Conservation (phyloP, 1,140 invertebrate genomes). For the Mercenaria mercenaria region DNA sequence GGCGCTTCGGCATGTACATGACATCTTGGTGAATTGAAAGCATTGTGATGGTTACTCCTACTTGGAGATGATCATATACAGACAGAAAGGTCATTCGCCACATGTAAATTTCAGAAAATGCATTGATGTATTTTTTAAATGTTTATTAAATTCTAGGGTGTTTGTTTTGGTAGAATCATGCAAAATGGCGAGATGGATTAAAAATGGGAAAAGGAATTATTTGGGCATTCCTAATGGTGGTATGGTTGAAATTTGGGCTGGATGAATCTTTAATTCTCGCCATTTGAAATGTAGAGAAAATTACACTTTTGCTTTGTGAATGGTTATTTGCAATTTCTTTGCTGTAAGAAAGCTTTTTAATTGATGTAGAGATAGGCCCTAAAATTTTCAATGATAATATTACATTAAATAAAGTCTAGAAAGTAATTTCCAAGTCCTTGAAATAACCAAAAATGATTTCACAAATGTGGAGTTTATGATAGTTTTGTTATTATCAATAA, state of each 20-base stretch:
- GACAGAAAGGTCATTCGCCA: not conserved
- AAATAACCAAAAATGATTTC: too few species aligned
- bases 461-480: too few species aligned
- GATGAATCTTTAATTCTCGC: slow-evolving; percentile 9
- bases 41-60: not conserved
- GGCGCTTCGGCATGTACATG: slow-evolving; percentile 22
- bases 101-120: too few species aligned
- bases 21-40: slow-evolving; percentile 8
- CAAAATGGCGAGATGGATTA: slow-evolving; percentile 31
- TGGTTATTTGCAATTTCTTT: not conserved
- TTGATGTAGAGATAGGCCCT: too few species aligned
- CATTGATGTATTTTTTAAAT: slow-evolving; percentile 33
- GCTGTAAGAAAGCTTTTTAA: too few species aligned
- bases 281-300: slow-evolving; percentile 28
- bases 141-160: slow-evolving; percentile 44
- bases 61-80: not conserved
- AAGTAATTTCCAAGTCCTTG: too few species aligned
- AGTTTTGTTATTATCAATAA: too few species aligned
- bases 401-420: too few species aligned
- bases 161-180: slow-evolving; percentile 28
- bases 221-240: not conserved
- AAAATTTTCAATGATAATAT: too few species aligned
- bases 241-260: not conserved
- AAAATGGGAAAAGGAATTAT: not conserved
- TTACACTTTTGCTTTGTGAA: slow-evolving; percentile 5